These are phyloP conservation scores for Hypena proboscidalis DNA, from an alignment of 2,888 invertebrate genomes.

Conservation along the genomic window DNA sequence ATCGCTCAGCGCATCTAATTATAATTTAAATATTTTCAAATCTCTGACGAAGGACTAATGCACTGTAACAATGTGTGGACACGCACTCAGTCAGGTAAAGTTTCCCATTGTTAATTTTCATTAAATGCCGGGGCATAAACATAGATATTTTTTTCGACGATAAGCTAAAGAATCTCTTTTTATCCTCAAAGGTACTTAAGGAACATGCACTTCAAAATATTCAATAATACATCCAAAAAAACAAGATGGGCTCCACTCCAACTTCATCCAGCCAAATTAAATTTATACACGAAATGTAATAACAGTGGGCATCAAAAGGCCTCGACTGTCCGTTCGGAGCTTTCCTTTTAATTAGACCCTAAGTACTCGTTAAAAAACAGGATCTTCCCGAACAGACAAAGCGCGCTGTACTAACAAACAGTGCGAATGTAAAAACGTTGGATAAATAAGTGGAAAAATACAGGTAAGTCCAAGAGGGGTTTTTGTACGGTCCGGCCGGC, in stretches of 20 bases:
- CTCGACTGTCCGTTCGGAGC: slow-evolving; percentile 78
- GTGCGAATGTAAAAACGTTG: slow-evolving; percentile 82
- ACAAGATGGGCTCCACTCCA: slow-evolving; percentile 71
- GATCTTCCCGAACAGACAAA: slow-evolving; percentile 83
- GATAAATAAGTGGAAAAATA: slow-evolving; percentile 86
- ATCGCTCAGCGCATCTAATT: slow-evolving; percentile 23
- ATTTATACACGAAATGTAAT: slow-evolving; percentile 82
- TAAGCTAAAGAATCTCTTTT: slow-evolving; percentile 39
- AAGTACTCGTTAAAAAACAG: slow-evolving; percentile 85
- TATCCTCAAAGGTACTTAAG: slow-evolving; percentile 42
- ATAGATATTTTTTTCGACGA: not conserved
- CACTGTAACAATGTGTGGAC: slow-evolving; percentile 49
- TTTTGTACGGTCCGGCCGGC: slow-evolving; percentile 82
- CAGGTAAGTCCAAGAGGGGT: slow-evolving; percentile 84
- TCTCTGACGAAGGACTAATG: slow-evolving; percentile 33
- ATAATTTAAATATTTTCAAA: slow-evolving; percentile 17
- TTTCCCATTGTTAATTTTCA: slow-evolving; percentile 17
- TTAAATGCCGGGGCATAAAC: slow-evolving; percentile 6
- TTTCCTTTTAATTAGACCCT: slow-evolving; percentile 85
- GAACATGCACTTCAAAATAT: slow-evolving; percentile 60
- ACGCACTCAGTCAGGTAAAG: slow-evolving; percentile 33
- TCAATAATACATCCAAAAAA: slow-evolving; percentile 67
- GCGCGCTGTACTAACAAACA: slow-evolving; percentile 78
- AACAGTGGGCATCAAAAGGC: slow-evolving; percentile 83
- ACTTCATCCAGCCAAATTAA: slow-evolving; percentile 80